Conservation (phyloP, 2,888 invertebrate species). For the Ophraella communa region DNA sequence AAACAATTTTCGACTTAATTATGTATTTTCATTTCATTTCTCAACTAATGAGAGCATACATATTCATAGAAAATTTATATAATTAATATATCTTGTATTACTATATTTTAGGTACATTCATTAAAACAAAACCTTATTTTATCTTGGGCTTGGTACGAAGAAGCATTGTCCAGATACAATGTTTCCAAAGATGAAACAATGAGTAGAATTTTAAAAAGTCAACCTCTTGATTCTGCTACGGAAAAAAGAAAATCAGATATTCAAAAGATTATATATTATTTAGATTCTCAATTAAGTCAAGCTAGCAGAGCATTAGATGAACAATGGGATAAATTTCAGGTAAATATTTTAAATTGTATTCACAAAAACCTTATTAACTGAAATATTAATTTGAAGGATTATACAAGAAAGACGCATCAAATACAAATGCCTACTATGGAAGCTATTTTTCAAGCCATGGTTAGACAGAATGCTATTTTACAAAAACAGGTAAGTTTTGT, state of each 20-base stretch:
- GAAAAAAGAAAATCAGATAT: conserved; percentile 73
- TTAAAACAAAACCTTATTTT: conserved; percentile 64
- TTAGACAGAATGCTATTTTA: conserved; percentile 74
- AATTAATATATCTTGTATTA: neutral
- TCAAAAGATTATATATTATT: conserved; percentile 72
- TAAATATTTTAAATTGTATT: conserved; percentile 4
- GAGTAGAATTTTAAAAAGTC: conserved; percentile 51
- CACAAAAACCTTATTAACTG: neutral
- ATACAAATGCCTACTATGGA: conserved; percentile 76
- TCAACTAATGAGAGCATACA: neutral
- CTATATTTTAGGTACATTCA: conserved; percentile 52
- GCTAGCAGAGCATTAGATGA: conserved; percentile 76
- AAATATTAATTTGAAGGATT: conserved; percentile 53
- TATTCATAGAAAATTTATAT: neutral
- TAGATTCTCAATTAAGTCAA: conserved; percentile 77
- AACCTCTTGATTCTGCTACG: conserved; percentile 70
- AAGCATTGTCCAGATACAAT: conserved; percentile 62
- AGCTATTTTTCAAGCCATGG: conserved; percentile 79
- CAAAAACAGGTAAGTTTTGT: conserved; percentile 60
- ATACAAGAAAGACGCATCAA: conserved; percentile 58
- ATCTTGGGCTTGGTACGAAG: conserved; percentile 66
- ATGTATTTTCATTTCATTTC: no score
- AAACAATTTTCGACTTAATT: no score
- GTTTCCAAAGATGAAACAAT: conserved; percentile 54
- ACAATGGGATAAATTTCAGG: conserved; percentile 74